phyloP scores from a whole-genome alignment of 2,113 vertebrate species.

The Balaeniceps rex region DNA sequence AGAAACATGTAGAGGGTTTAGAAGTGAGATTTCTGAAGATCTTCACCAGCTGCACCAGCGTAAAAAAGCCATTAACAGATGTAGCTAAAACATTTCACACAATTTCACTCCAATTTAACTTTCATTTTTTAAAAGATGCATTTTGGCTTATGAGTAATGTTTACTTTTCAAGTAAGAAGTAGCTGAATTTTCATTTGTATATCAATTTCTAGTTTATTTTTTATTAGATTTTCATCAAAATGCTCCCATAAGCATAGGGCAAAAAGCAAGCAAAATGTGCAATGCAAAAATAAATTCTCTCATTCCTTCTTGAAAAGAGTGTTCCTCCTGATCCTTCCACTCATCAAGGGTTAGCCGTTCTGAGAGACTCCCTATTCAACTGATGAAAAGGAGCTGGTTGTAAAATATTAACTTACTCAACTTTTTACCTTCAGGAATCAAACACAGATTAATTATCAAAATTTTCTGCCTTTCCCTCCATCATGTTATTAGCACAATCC shows the following conservation, averaged over 20 bases:
- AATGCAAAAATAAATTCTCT: not conserved
- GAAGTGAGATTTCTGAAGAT: not conserved
- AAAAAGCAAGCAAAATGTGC: not conserved
- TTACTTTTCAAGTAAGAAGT: not conserved
- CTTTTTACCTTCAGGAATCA: not conserved
- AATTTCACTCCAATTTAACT: not conserved
- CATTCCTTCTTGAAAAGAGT: not conserved
- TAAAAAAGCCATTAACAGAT: not conserved
- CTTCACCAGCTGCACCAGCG: not conserved
- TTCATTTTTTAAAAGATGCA: not conserved
- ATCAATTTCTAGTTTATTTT: not conserved
- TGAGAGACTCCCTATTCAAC: not conserved
- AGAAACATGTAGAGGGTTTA: not conserved
- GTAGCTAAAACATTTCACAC: not conserved
- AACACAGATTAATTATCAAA: not conserved
- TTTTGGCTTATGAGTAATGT: not conserved
- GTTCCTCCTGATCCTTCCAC: not conserved
- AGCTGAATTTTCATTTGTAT: not conserved
- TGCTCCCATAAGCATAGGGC: not conserved
- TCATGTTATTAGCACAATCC: not conserved
- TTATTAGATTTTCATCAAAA: not conserved
- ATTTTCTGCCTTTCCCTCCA: not conserved
- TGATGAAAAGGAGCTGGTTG: not conserved
- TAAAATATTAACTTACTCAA: not conserved
- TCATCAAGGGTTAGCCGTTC: not conserved